Conservation (phyloP, 2,888 invertebrate species). For the Eupithecia exiguata region DNA sequence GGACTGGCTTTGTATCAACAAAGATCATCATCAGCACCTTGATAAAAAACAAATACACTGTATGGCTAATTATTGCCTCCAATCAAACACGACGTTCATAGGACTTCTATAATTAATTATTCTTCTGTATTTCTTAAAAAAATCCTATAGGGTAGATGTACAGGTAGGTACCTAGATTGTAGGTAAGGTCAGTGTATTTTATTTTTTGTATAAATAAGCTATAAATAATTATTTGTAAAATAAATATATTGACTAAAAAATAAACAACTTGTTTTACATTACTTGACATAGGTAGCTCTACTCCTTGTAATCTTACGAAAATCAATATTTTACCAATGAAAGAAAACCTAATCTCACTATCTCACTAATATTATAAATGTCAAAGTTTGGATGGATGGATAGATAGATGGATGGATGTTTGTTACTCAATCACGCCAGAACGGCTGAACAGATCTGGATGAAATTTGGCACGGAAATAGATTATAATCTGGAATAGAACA, state of each 20-base stretch:
- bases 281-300: background rate
- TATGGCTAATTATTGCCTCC: background rate
- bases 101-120: background rate
- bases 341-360: no score
- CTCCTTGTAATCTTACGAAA: background rate
- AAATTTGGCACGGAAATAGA: no score
- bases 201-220: constrained; percentile 37
- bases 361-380: no score
- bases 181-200: constrained; percentile 29
- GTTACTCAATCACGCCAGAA: no score
- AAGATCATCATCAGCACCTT: background rate
- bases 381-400: no score
- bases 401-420: no score
- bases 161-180: constrained; percentile 17
- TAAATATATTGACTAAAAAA: constrained; percentile 25
- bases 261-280: background rate
- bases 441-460: no score
- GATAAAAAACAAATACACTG: background rate
- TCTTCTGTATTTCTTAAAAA: background rate
- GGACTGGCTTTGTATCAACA: background rate
- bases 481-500: no score
- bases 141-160: background rate
- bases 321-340: no score
- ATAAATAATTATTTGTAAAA: constrained; percentile 34
- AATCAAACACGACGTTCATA: background rate